Percentiles rank a stretch among this genome's conserved stretches.
Evolutionary conservation across 2,797 vertebrate genomes (phyloP).

Genomic region (Platalea minor): DNA sequence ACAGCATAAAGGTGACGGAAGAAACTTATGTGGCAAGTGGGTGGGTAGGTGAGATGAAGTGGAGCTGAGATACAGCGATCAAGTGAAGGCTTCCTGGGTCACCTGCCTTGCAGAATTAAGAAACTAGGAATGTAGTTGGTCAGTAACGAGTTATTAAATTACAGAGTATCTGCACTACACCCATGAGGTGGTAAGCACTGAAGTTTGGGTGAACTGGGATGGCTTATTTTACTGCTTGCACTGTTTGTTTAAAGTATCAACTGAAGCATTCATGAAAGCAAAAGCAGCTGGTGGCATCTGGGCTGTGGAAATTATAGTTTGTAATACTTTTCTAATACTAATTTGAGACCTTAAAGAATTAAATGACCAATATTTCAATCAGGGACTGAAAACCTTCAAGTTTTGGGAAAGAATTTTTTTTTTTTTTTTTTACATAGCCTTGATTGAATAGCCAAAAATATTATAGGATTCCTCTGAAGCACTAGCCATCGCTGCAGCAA

Average conservation of each 20-base stretch:
- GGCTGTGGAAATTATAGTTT: not conserved
- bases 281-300: constrained; percentile 13
- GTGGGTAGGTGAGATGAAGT: not conserved
- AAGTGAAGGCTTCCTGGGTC: not conserved
- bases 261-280: not conserved
- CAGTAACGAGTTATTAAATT: not conserved
- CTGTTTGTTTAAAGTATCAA: not conserved
- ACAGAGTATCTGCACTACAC: not conserved
- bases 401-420: not conserved
- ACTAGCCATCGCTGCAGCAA: not conserved
- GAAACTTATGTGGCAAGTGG: not conserved
- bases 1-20: not conserved
- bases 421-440: not conserved
- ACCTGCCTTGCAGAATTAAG: not conserved
- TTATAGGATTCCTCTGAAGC: not conserved
- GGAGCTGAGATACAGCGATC: not conserved
- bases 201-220: not conserved
- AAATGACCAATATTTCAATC: not conserved
- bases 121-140: not conserved
- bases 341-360: not conserved
- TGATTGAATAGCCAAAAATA: not conserved
- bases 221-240: not conserved
- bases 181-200: not conserved
- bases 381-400: not conserved
- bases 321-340: not conserved